These are phyloP conservation scores for Listronotus oregonensis DNA, from an alignment of 1,140 invertebrate species.

Conservation along the genomic window DNA sequence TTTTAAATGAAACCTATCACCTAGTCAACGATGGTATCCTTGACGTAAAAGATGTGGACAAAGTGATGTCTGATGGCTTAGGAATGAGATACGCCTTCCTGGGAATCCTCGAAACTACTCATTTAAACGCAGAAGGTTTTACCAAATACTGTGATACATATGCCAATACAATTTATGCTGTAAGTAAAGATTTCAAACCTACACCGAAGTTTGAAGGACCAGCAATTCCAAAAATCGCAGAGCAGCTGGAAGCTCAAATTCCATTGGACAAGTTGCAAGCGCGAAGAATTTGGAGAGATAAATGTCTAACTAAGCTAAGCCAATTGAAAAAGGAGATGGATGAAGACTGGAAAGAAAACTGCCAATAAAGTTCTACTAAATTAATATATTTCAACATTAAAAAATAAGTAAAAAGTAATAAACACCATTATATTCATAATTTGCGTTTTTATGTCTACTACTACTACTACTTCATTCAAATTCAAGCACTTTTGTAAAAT, in stretches of 20 bases:
- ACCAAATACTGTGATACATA: conserved; percentile 76
- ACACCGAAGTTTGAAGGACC: conserved; percentile 75
- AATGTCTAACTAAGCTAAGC: conserved; percentile 79
- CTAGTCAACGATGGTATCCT: conserved; percentile 84
- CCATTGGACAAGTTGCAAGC: conserved; percentile 77
- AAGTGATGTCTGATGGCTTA: conserved; percentile 91
- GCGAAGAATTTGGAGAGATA: conserved; percentile 81
- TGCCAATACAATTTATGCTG: conserved; percentile 75
- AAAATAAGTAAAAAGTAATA: too few species aligned
- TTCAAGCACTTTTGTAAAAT: too few species aligned
- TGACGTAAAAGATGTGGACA: conserved; percentile 87
- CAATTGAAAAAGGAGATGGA: conserved; percentile 76
- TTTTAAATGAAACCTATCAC: conserved; percentile 91
- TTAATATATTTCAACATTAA: too few species aligned
- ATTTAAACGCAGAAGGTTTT: conserved; percentile 92
- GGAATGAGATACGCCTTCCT: conserved; percentile 95
- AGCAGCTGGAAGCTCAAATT: conserved; percentile 73
- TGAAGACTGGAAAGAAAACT: conserved; percentile 24
- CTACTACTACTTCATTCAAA: too few species aligned
- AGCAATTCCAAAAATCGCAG: conserved; percentile 64
- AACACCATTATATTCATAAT: too few species aligned
- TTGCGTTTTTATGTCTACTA: too few species aligned
- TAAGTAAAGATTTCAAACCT: conserved; percentile 76
- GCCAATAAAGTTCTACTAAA: conserved; percentile 14
- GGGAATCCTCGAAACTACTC: conserved; percentile 91